Base-by-base conservation (phyloP, 2,888 invertebrate species). In the Tuberolachnus salignus region DNA sequence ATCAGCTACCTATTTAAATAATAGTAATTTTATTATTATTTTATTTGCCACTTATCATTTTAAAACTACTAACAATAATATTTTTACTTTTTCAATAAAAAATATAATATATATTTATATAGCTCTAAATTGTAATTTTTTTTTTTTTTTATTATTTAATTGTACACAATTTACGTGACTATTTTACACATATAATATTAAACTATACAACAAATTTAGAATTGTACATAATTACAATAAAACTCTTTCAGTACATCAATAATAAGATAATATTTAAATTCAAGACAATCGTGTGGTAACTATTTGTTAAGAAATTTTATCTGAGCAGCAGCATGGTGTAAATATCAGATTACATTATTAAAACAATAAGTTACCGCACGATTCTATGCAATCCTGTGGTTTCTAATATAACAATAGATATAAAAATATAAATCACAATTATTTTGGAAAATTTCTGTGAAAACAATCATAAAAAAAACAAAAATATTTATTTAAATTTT, bases 391-490 rank as follows among this genome's bases (percentile, higher is more conserved):
- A n/a, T n/a, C n/a, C n/a, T n/a, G n/a, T n/a, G n/a, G 51, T 69
- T 78, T 46, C n/a, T n/a, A n/a, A n/a, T 67, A 6, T 51, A 51
- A 59, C 78, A n/a, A n/a, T n/a, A n/a, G n/a, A n/a, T n/a, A n/a
- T 78, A 69, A 78, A 34, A 78, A 75, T 67, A 78, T 78, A 78
- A 78, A 78, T 78, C 78, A 78, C 78, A 78, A 69, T 67, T n/a
- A 64, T 64, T 78, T 66, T 57, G 69, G 51, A 78, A 78, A 49
- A 51, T 49, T 21, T 51, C 78, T 59, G 14, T 3, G n/a, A 59
- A 69, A 59, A 26, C 21, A n/a, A 59, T 71, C 21, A 0, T 26
- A 26, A 66, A 46, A 63, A 59, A 51, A 63, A 23, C 26, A 57
- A 70, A 21, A 46, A 70, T 44, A 70, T 34, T 34, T 6, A 34